A percentile compares a stretch with the other conserved stretches of the same genome.
Evolutionary conservation across 2,113 vertebrate species (phyloP).

Genomic region (Phalacrocorax brasilianus): DNA sequence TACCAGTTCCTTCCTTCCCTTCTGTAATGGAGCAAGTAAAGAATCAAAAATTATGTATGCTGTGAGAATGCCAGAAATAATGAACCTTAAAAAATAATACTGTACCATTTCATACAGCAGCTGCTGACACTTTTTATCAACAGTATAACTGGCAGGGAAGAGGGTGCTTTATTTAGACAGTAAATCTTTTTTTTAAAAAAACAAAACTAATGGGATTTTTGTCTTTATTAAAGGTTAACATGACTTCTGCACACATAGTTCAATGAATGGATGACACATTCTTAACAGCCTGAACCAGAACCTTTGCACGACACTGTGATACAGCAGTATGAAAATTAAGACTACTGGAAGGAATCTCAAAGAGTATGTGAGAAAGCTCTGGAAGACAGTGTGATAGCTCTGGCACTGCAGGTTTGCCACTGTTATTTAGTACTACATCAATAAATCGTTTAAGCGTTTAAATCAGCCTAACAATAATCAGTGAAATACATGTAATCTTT

Average conservation of each 20-base stretch:
- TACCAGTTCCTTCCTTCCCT: neutral
- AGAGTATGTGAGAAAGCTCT: neutral
- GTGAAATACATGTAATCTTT: neutral
- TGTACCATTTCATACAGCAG: neutral
- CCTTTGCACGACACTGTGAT: neutral
- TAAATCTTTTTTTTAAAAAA: neutral
- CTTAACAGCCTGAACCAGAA: neutral
- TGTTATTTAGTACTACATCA: neutral
- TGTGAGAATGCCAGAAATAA: neutral
- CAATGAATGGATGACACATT: neutral
- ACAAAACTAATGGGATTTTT: neutral
- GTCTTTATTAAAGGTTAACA: neutral
- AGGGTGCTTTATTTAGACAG: neutral
- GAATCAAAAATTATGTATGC: neutral
- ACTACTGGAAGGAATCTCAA: neutral
- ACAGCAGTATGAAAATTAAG: neutral
- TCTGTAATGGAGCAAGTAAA: neutral
- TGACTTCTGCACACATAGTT: neutral
- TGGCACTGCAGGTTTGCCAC: neutral
- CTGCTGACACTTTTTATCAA: neutral
- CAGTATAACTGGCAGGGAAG: neutral
- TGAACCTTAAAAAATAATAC: neutral
- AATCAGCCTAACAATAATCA: neutral
- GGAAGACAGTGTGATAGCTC: no score
- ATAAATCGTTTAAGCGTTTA: neutral